Percentiles rank a stretch among this genome's conserved stretches.
Conservation (phyloP, 1,140 invertebrate species). For the Heliconius melpomene region DNA sequence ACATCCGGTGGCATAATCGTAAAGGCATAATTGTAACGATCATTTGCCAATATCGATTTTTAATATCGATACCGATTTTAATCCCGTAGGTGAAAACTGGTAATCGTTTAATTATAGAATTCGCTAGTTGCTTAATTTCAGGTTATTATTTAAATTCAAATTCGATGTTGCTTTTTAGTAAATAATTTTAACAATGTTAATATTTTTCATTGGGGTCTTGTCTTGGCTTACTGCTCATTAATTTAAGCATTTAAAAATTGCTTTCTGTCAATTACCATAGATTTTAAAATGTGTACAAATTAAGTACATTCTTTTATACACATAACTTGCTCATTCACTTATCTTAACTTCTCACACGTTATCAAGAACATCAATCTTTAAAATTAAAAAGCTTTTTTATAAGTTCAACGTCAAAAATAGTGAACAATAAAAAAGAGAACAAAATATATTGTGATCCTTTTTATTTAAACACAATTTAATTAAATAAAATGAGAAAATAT, state of each 20-base stretch:
- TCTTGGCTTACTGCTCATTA: background rate
- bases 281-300: background rate
- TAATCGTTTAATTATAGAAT: background rate
- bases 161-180: background rate
- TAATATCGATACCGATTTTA: slow-evolving; percentile 1
- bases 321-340: background rate
- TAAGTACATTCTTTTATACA: background rate
- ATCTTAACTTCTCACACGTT: background rate
- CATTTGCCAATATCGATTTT: background rate
- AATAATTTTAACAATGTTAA: no score
- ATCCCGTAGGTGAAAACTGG: background rate
- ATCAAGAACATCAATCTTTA: no score
- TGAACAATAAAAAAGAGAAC: slow-evolving; percentile 8
- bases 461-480: slow-evolving; percentile 9
- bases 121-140: background rate
- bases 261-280: background rate
- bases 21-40: background rate
- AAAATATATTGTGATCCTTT: slow-evolving; percentile 4
- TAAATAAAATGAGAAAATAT: background rate
- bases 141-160: background rate
- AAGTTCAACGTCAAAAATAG: background rate
- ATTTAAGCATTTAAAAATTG: background rate
- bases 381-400: background rate
- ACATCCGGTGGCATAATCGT: background rate
- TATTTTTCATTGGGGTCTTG: background rate